Base-by-base conservation (phyloP, 2,113 vertebrate species). In the Chionis minor region DNA sequence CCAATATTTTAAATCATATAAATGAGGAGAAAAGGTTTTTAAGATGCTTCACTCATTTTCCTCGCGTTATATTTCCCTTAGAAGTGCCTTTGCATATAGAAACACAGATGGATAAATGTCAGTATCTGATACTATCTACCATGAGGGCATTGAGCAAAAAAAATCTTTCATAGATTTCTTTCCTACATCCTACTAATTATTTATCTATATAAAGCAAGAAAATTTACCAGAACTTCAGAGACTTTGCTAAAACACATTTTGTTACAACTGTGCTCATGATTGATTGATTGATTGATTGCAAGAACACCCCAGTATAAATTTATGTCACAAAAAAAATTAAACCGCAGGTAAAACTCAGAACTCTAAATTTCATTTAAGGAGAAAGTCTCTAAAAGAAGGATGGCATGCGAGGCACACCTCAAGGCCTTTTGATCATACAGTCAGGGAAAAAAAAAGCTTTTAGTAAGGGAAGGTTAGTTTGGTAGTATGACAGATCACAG, bases 351-450 rank as follows among this genome's bases (percentile, higher is more conserved):
- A 81, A 95, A 79, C 44, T 52, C 44, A 74, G 28, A 81, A 32
- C 32, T 33, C 32, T 59, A 11, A 1, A 3, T 69, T 91, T 89
- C 12, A 44, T 75, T 78, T 81, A 66, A 67, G 5, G 21, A 59
- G 21, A 30, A 81, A 56, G 5, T 22, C 23, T 91, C 45, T 65
- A 19, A 63, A 89, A 87, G 38, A 83, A 70, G 78, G 22, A 70
- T 61, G 26, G 26, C 8, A 79, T 92, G 44, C 0, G 0, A 84
- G 33, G 56, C 27, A 71, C 47, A 63, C 10, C 55, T 84, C 26
- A 79, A 92, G 16, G 38, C 20, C 70, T 96, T 93, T 94, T 96
- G 88, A 87, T 96, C 77, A 44, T 58, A 67, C 2, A 81, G 33
- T 63, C 27, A 80, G 44, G 21, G 21, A 56, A 77, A 81, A 92